Percentiles rank a stretch among this genome's conserved stretches.
Evolutionary conservation across 2,797 vertebrate species (phyloP).

Genomic region (Pelodytes ibericus): DNA sequence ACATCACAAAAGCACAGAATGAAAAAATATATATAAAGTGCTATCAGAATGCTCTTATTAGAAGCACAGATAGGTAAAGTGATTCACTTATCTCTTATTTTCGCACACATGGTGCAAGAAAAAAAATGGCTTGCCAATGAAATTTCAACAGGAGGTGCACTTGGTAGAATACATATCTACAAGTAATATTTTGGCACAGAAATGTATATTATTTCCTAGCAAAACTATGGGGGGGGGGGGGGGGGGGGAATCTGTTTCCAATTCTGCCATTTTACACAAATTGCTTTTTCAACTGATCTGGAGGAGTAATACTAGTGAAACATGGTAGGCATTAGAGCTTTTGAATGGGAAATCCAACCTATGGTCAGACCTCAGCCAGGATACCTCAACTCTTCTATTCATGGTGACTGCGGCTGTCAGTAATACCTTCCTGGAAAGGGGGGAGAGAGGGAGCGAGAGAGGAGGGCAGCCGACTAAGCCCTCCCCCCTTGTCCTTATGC

Average conservation of each 20-base stretch:
- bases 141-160: background rate
- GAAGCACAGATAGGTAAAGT: background rate
- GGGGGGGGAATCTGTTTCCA: background rate
- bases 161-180: background rate
- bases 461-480: conserved; percentile 14
- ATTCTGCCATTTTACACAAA: background rate
- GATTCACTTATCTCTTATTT: background rate
- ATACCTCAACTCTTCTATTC: background rate
- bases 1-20: no score
- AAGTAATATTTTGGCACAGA: background rate
- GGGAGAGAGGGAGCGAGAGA: background rate
- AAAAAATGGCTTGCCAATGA: background rate
- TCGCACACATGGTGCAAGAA: background rate
- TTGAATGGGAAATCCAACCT: background rate
- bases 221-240: background rate
- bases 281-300: background rate
- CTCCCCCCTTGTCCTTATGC: conserved; percentile 25
- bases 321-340: background rate
- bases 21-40: no score
- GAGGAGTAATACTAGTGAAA: background rate
- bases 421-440: background rate
- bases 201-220: conserved; percentile 1
- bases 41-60: background rate
- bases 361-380: background rate
- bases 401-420: conserved; percentile 2